phyloP scores from a whole-genome alignment of 2,797 vertebrate species.

The Hemibagrus guttatus region DNA sequence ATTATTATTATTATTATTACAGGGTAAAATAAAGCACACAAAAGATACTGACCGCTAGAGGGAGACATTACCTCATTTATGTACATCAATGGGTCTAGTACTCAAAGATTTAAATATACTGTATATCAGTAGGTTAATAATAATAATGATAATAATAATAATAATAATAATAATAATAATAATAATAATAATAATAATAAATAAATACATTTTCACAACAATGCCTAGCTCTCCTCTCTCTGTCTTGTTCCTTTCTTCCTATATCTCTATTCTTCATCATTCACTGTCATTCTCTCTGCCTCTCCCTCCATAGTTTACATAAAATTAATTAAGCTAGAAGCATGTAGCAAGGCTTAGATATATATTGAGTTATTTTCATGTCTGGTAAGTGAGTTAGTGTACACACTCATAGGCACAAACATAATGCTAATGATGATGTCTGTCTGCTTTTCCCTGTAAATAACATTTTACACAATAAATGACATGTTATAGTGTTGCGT shows the following conservation, averaged over 20 bases:
- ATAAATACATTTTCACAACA: not conserved
- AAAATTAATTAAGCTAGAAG: conserved; percentile 7
- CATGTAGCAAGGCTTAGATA: not conserved
- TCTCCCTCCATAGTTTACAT: not conserved
- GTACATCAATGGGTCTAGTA: not conserved
- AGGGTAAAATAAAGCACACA: not conserved
- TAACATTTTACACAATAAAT: not conserved
- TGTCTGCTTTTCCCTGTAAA: not conserved
- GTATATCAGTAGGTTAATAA: not conserved
- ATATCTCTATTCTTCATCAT: not conserved
- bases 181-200: not conserved
- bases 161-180: not conserved
- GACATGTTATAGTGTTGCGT: not conserved
- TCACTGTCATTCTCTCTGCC: not conserved
- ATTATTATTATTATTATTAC: not conserved
- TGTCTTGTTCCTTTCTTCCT: not conserved
- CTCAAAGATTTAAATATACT: not conserved
- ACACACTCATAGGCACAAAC: not conserved
- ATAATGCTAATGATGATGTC: conserved; percentile 12
- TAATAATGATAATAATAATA: not conserved
- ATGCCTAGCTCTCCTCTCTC: not conserved
- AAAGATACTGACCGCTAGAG: conserved; percentile 22
- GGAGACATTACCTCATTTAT: conserved; percentile 23
- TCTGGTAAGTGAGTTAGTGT: not conserved
- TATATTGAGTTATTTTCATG: not conserved